A percentile compares a stretch with the other conserved stretches of the same genome.
phyloP scores from a whole-genome alignment of 2,797 vertebrate genomes.

The Epinephelus malabaricus region DNA sequence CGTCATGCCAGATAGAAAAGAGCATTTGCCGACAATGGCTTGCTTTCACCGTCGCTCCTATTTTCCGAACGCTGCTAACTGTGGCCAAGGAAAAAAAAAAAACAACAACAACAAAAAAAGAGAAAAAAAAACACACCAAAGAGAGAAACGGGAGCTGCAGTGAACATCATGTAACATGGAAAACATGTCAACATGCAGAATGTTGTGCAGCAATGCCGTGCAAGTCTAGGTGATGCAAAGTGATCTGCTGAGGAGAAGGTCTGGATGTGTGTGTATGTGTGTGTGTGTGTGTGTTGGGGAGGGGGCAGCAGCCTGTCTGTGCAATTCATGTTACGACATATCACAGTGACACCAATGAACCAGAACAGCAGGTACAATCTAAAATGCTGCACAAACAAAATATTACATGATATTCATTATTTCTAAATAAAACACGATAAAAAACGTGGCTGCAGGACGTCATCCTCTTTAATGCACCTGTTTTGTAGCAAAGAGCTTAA shows the following conservation, averaged over 20 bases:
- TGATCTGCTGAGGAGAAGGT: slow-evolving; percentile 43
- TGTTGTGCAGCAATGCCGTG: slow-evolving; percentile 38
- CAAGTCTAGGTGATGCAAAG: slow-evolving; percentile 54
- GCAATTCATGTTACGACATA: slow-evolving; percentile 20
- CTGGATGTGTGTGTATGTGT: slow-evolving; percentile 16
- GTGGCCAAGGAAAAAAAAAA: slow-evolving; percentile 43
- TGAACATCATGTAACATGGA: slow-evolving; percentile 57
- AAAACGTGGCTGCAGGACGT: not conserved
- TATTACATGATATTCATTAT: not conserved
- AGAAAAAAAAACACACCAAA: not conserved
- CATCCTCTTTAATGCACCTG: not conserved
- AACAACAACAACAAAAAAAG: not conserved
- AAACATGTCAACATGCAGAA: slow-evolving; percentile 57
- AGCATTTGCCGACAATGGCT: slow-evolving; percentile 79
- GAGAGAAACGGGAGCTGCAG: slow-evolving; percentile 27
- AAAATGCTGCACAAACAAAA: slow-evolving; percentile 5
- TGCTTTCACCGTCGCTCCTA: slow-evolving; percentile 66
- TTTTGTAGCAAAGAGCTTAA: not conserved
- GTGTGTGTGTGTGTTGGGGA: not conserved
- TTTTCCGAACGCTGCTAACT: slow-evolving; percentile 61
- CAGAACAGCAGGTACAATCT: not conserved
- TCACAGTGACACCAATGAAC: slow-evolving; percentile 29
- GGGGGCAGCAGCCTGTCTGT: slow-evolving; percentile 5
- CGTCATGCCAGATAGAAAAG: slow-evolving; percentile 82
- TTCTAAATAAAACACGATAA: not conserved